Evolutionary conservation across 1,140 invertebrate species (phyloP), one percentile per base, ranked within the genome.

Genomic region (Streblospio benedicti): DNA sequence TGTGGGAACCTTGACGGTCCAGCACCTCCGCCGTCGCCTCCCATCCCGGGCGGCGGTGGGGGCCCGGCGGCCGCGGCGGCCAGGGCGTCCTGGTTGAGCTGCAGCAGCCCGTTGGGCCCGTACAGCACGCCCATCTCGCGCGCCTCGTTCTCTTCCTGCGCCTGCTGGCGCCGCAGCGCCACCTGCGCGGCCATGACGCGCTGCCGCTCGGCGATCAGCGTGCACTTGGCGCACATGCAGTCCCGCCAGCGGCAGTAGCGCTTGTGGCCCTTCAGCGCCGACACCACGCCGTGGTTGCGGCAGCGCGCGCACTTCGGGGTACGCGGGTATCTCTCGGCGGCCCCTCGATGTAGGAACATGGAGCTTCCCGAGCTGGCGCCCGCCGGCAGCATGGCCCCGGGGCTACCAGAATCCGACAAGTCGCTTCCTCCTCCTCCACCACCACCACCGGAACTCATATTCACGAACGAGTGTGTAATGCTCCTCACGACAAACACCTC

Each of bases 101-200:
- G 67, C 23, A 74, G 66, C 2, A 76, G 69, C 23, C 73, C 74
- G 27, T 62, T 77, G 71, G 80, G 67, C 33, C 87, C 86, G 75
- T 92, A 92, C 9, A 92, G 77, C 45, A 95, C 80, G 20, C 93
- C 92, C 70, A 97, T 76, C 74, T 98, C 93, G 60, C 92, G 82
- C 1, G 93, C 94, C 79, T 98, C 94, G 76, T 91, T 97, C 76
- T 99, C 95, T 77, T 99, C 95, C 75, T 98, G 82, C 20, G 81
- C 82, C 64, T 82, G 81, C 61, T 81, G 67, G 52, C 69, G 57
- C 55, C 68, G 45, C 23, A 78, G 68, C 4, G 76, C 76, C 32
- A 94, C 91, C 85, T 97, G 93, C 54, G 94, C 92, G 0, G 93
- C 93, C 93, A 97, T 97, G 16, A 97, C 93, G 25, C 92, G 78